phyloP scores from a whole-genome alignment of 2,888 invertebrate genomes.

The Ennomos erosarius region DNA sequence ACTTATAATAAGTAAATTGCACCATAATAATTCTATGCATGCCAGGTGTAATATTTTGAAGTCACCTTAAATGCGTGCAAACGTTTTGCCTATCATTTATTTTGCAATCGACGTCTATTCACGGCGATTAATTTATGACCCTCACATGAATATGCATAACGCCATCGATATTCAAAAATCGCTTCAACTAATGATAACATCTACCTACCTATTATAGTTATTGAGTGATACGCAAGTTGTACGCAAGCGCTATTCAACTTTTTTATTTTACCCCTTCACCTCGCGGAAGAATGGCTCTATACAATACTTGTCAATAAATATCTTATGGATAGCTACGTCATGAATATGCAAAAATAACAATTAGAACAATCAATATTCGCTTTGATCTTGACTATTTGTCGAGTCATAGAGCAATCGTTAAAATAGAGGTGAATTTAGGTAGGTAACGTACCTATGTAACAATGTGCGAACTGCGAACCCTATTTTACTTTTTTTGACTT shows the following conservation, averaged over 20 bases:
- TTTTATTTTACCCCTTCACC: conserved; percentile 44
- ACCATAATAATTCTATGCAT: too few relatives aligned
- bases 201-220: neutral
- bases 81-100: neutral
- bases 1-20: too few relatives aligned
- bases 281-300: conserved; percentile 34
- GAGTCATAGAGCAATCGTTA: conserved; percentile 66
- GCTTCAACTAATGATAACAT: conserved; percentile 8
- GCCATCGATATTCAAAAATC: conserved; percentile 28
- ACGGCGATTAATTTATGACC: conserved; percentile 59
- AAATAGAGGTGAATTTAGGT: conserved; percentile 18
- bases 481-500: too few relatives aligned
- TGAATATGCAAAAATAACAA: conserved; percentile 83
- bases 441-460: neutral
- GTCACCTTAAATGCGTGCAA: neutral
- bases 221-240: conserved; percentile 44
- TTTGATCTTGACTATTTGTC: conserved; percentile 58
- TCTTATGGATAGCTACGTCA: conserved; percentile 48
- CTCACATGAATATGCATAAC: conserved; percentile 75
- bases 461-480: conserved; percentile 10
- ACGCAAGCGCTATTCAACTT: conserved; percentile 44
- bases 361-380: conserved; percentile 71
- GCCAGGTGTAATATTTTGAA: too few relatives aligned
- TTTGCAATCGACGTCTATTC: conserved; percentile 2
- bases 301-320: conserved; percentile 38